Evolutionary conservation across 2,797 vertebrate species (phyloP).

Genomic region (Diglossa cyanea): DNA sequence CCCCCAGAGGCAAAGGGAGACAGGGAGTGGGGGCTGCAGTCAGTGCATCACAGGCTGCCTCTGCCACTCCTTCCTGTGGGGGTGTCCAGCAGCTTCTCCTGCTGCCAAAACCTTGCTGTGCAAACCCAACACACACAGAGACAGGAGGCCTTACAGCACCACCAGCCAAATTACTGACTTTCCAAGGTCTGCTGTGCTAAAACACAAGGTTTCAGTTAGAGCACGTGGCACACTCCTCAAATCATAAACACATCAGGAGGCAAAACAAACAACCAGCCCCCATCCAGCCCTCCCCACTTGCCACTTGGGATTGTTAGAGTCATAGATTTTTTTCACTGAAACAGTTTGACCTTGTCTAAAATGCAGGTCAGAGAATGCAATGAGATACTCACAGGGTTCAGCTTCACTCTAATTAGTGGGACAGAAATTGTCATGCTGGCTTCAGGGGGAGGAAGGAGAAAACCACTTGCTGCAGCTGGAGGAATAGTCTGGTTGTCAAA

Average conservation of each 20-base stretch:
- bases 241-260: neutral
- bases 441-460: neutral
- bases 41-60: neutral
- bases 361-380: neutral
- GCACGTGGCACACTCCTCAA: neutral
- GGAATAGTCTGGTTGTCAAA: neutral
- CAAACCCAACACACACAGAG: neutral
- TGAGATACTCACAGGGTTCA: neutral
- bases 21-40: neutral
- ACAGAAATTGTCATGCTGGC: neutral
- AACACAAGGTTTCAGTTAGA: neutral
- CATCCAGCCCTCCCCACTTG: neutral
- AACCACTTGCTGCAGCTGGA: neutral
- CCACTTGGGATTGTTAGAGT: neutral
- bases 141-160: neutral
- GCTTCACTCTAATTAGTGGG: neutral
- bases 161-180: neutral
- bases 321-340: neutral
- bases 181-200: neutral
- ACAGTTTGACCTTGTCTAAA: neutral
- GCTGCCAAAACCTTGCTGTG: neutral
- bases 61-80: neutral
- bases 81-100: neutral
- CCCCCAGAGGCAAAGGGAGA: neutral
- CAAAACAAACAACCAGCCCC: neutral